Conservation (phyloP, 2,797 vertebrate species). For the Rhinoraja longicauda region DNA sequence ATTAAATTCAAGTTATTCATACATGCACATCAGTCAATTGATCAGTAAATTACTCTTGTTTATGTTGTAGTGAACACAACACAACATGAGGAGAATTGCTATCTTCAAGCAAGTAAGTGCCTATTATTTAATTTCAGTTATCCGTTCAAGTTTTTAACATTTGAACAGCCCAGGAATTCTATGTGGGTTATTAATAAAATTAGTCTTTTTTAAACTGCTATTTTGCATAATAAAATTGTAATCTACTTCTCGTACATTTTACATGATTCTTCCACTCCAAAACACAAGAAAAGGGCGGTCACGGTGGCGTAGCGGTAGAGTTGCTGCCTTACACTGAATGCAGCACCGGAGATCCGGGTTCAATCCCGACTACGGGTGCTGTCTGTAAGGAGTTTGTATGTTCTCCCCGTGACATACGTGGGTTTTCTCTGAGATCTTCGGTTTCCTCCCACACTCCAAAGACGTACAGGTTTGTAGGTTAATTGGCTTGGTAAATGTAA, state of each 20-base stretch:
- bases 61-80: constrained; percentile 31
- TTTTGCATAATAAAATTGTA: not conserved
- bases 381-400: no score
- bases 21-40: not conserved
- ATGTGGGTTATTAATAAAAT: not conserved
- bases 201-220: not conserved
- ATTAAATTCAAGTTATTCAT: not conserved
- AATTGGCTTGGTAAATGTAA: no score
- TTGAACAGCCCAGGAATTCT: not conserved
- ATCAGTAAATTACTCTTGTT: not conserved
- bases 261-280: not conserved
- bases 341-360: no score
- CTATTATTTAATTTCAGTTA: not conserved
- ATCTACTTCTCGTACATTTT: not conserved
- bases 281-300: not conserved
- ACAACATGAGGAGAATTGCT: constrained; percentile 36
- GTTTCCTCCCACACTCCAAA: no score
- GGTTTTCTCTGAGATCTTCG: no score
- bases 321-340: no score
- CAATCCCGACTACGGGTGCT: no score
- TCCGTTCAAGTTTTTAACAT: not conserved
- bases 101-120: constrained; percentile 31
- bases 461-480: no score
- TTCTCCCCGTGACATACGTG: no score
- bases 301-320: no score